Evolutionary conservation across 1,140 invertebrate species (phyloP).

Genomic region (Cydia splendana): DNA sequence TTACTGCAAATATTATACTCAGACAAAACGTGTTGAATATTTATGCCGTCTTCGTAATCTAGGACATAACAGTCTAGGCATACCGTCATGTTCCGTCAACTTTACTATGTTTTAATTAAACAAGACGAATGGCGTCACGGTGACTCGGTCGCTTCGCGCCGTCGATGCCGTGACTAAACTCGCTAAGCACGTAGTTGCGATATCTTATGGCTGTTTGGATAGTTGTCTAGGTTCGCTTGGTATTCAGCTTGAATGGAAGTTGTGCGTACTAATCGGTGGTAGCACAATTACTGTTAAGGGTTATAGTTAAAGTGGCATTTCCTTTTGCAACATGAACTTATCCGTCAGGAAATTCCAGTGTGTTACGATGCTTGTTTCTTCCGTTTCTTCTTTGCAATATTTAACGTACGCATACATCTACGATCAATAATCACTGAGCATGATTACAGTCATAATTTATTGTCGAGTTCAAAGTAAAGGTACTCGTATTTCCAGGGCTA

Average conservation of each 20-base stretch:
- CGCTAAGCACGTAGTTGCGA: conserved; percentile 34
- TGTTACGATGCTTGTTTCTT: too few species aligned
- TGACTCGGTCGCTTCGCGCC: conserved; percentile 15
- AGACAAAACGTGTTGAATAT: conserved; percentile 33
- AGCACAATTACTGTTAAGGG: not conserved
- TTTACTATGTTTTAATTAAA: conserved; percentile 46
- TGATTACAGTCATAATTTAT: not conserved
- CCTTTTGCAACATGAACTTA: not conserved
- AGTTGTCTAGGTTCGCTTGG: conserved; percentile 18
- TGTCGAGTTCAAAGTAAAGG: not conserved
- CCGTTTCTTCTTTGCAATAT: too few species aligned
- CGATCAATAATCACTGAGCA: too few species aligned
- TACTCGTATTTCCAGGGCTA: not conserved
- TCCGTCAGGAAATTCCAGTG: too few species aligned
- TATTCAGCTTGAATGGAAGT: not conserved
- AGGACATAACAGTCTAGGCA: conserved; percentile 29
- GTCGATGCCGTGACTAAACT: conserved; percentile 38
- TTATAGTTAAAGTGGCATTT: not conserved
- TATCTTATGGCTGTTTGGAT: conserved; percentile 35
- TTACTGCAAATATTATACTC: conserved; percentile 16
- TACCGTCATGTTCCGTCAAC: conserved; percentile 25
- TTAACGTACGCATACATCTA: too few species aligned
- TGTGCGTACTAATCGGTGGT: not conserved
- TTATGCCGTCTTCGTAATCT: conserved; percentile 46
- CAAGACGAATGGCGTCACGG: conserved; percentile 43